A percentile compares a stretch with the other conserved stretches of the same genome.
phyloP scores from a whole-genome alignment of 2,888 invertebrate species.

The Conistra vaccinii region DNA sequence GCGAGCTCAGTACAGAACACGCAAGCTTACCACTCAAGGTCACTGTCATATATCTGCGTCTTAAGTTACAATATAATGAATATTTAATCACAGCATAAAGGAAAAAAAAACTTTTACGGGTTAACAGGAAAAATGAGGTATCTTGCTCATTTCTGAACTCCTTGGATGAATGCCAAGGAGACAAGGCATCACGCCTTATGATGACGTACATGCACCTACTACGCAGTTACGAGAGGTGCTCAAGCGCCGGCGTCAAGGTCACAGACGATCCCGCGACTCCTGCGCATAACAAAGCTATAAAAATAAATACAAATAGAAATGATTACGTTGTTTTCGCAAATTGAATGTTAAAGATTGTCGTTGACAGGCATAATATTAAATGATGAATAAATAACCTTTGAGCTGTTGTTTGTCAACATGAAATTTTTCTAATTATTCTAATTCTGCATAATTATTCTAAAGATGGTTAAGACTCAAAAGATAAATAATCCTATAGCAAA shows the following conservation, averaged over 20 bases:
- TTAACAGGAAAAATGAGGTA: not conserved
- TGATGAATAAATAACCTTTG: constrained; percentile 14
- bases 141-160: not conserved
- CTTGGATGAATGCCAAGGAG: constrained; percentile 37
- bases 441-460: not conserved
- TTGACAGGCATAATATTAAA: constrained; percentile 8
- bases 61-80: not conserved
- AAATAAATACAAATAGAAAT: constrained; percentile 48
- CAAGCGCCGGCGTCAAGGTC: constrained; percentile 71
- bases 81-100: not conserved
- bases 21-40: too few relatives aligned
- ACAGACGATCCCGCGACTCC: constrained; percentile 68
- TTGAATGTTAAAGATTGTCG: constrained; percentile 15
- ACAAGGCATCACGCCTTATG: constrained; percentile 1
- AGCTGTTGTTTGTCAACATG: constrained; percentile 14
- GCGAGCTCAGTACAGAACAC: too few relatives aligned
- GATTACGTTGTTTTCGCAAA: constrained; percentile 31
- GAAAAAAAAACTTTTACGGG: not conserved
- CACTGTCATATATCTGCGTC: too few relatives aligned
- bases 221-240: constrained; percentile 57
- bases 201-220: constrained; percentile 28
- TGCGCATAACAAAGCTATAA: constrained; percentile 73
- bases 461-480: not conserved
- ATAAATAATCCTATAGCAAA: not conserved
- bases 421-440: not conserved